These are phyloP conservation scores for Oegoconia quadripuncta DNA, from an alignment of 2,888 invertebrate species.

Conservation along the genomic window DNA sequence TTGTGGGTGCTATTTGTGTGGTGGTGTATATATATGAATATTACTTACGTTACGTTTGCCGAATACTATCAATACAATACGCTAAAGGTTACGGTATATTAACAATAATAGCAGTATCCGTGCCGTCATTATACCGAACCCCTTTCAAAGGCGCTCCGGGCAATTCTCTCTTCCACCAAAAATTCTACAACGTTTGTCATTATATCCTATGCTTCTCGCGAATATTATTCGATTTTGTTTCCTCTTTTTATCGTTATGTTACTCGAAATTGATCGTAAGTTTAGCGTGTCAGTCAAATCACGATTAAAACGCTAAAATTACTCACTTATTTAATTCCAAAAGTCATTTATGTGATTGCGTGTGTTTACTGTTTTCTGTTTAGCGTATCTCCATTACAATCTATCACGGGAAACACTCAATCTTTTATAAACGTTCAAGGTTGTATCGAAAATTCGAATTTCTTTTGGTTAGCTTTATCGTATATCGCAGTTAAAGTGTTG, in stretches of 20 bases:
- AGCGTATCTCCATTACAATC: neutral
- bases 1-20: too few relatives aligned
- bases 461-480: conserved; percentile 34
- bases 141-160: conserved; percentile 22
- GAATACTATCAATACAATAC: too few relatives aligned
- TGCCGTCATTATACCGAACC: conserved; percentile 21
- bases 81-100: conserved; percentile 2
- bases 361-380: neutral
- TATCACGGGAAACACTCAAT: neutral
- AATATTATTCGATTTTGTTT: conserved; percentile 57
- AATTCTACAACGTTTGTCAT: conserved; percentile 44
- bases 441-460: conserved; percentile 33
- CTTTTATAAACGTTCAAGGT: conserved; percentile 10
- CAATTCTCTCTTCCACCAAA: conserved; percentile 23
- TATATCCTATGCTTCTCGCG: conserved; percentile 37
- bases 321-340: too few relatives aligned
- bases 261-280: too few relatives aligned
- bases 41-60: too few relatives aligned
- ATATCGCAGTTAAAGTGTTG: conserved; percentile 36
- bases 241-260: conserved; percentile 34
- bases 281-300: too few relatives aligned
- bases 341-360: neutral
- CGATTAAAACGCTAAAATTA: too few relatives aligned
- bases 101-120: conserved; percentile 21
- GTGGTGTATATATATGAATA: too few relatives aligned